Conservation (phyloP, 37 sponge, comb jelly and placozoan species). For the Halisarca cf. caerulea region DNA sequence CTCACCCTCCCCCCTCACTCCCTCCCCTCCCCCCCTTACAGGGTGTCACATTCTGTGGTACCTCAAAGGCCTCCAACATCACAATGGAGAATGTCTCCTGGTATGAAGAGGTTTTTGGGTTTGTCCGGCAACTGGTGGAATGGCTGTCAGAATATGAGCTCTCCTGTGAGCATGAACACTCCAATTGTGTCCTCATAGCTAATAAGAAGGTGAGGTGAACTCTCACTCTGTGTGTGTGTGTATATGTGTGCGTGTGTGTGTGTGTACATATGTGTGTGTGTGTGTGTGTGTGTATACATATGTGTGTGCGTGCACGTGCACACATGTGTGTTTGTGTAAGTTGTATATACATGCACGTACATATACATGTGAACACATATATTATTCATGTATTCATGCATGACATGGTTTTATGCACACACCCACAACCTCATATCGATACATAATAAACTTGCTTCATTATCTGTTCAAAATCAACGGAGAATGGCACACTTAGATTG, state of each 20-base stretch:
- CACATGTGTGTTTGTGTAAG: too few relatives aligned
- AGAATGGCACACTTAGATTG: constrained; percentile 94
- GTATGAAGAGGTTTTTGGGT: constrained; percentile 93
- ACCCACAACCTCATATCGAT: too few relatives aligned
- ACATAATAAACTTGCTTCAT: too few relatives aligned
- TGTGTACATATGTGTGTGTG: not conserved
- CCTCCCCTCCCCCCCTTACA: constrained; percentile 8
- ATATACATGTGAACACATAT: not conserved
- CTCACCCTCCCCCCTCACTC: too few relatives aligned
- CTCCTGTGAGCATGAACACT: constrained; percentile 96
- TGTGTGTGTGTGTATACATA: too few relatives aligned
- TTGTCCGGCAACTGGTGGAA: constrained; percentile 81
- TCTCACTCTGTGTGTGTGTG: not conserved
- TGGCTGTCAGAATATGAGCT: constrained; percentile 84
- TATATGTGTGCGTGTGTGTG: not conserved
- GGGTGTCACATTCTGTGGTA: constrained; percentile 96
- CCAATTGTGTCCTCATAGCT: constrained; percentile 93
- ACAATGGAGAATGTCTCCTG: constrained; percentile 95
- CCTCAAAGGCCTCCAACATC: constrained; percentile 84
- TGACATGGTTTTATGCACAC: too few relatives aligned
- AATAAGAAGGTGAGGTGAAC: constrained; percentile 77
- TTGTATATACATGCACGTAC: too few relatives aligned
- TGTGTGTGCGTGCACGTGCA: too few relatives aligned
- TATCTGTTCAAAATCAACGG: constrained; percentile 87
- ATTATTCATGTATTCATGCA: not conserved